Conservation (phyloP, 1,140 invertebrate genomes). For the Mylabris phalerata region DNA sequence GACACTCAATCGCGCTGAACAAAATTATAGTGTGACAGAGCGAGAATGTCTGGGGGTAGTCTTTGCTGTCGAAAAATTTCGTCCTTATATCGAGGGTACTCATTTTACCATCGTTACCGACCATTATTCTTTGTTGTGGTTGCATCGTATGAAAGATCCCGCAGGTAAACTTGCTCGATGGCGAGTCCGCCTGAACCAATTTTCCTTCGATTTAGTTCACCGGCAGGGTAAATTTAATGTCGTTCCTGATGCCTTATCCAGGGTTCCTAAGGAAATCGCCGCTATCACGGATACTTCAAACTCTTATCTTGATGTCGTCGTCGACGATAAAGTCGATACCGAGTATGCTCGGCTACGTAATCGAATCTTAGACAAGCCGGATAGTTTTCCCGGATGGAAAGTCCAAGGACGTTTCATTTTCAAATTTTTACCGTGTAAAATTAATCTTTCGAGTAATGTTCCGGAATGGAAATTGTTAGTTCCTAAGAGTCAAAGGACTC, state of each 20-base stretch:
- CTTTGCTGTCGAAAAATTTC: no score
- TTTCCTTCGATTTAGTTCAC: constrained; percentile 39
- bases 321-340: not conserved
- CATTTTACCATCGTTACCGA: constrained; percentile 47
- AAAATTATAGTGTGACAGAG: no score
- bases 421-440: no score
- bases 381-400: no score
- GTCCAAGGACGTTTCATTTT: no score
- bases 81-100: constrained; percentile 40
- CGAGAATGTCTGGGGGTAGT: no score
- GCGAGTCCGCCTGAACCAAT: constrained; percentile 41
- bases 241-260: constrained; percentile 39
- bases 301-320: not conserved
- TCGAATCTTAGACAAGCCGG: no score
- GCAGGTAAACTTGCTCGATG: constrained; percentile 42
- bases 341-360: not conserved
- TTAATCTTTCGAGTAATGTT: no score
- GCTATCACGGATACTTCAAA: not conserved
- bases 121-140: constrained; percentile 43
- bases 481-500: no score
- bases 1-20: no score
- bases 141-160: constrained; percentile 41
- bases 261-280: constrained; percentile 28
- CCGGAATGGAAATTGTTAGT: no score
- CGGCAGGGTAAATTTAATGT: no score